Evolutionary conservation across 2,113 vertebrate species (phyloP).

Genomic region (Tenebrosternarchus preto): DNA sequence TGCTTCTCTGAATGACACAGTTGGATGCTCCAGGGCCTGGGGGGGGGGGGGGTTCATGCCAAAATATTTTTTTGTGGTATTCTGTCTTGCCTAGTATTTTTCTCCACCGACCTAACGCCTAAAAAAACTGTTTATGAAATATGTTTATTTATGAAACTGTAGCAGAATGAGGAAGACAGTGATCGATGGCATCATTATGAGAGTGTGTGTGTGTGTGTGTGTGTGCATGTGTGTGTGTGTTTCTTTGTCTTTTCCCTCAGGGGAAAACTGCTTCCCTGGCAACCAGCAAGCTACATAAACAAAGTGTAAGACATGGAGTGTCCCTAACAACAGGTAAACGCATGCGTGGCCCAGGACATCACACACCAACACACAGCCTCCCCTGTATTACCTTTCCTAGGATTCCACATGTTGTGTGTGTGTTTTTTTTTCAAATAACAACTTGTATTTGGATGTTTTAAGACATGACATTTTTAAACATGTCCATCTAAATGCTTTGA

Average conservation of each 20-base stretch:
- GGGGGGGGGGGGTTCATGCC: too few species aligned
- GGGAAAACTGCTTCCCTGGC: constrained; percentile 68
- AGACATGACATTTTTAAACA: not conserved
- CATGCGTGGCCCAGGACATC: constrained; percentile 11
- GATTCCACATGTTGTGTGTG: not conserved
- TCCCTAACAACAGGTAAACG: constrained; percentile 57
- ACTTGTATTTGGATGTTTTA: not conserved
- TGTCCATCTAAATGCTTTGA: not conserved
- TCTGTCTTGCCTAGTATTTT: too few species aligned
- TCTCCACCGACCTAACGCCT: too few species aligned
- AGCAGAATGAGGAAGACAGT: constrained; percentile 36
- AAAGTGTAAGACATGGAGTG: constrained; percentile 66
- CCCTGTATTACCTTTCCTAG: not conserved
- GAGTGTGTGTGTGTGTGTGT: constrained; percentile 63
- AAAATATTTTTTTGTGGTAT: too few species aligned
- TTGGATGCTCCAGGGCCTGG: too few species aligned
- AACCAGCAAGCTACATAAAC: constrained; percentile 73
- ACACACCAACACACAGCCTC: not conserved
- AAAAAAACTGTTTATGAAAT: constrained; percentile 35
- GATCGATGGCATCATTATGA: constrained; percentile 53
- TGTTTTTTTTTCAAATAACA: constrained; percentile 8
- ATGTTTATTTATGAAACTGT: constrained; percentile 44
- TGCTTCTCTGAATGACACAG: too few species aligned
- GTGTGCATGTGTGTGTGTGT: constrained; percentile 67
- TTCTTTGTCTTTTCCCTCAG: constrained; percentile 72